phyloP scores from a whole-genome alignment of 2,113 vertebrate genomes.

The Aythya baeri region DNA sequence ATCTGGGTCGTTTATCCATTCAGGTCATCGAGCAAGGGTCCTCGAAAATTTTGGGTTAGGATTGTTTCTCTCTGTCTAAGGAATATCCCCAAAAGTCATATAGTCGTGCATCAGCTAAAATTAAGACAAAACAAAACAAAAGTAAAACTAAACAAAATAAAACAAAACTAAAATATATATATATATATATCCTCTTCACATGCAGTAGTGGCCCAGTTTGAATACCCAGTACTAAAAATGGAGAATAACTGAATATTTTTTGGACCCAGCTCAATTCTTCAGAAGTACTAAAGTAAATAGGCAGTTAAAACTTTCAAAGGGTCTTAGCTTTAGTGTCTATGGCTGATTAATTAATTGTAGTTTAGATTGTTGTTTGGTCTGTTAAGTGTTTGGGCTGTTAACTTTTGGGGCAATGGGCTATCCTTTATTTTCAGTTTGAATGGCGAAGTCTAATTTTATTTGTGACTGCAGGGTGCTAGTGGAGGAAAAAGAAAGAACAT shows the following conservation, averaged over 20 bases:
- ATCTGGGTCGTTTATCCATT: background rate
- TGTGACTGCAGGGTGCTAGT: background rate
- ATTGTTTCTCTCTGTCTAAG: background rate
- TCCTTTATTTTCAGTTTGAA: background rate
- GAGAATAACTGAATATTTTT: background rate
- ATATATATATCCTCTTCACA: background rate
- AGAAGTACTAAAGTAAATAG: background rate
- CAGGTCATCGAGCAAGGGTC: background rate
- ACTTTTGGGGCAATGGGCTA: background rate
- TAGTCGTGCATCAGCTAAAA: rapidly evolving
- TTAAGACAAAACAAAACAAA: too few relatives aligned
- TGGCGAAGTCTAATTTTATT: background rate
- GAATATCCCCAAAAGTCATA: background rate
- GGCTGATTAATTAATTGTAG: background rate
- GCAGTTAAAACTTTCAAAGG: background rate
- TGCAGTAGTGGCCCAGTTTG: background rate
- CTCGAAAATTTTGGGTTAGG: background rate
- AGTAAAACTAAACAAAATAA: background rate
- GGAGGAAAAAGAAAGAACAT: background rate
- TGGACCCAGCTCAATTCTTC: background rate
- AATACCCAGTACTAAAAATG: background rate
- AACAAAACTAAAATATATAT: too few relatives aligned
- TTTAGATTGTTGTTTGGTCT: background rate
- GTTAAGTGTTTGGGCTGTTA: background rate
- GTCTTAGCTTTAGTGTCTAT: background rate